These are phyloP conservation scores for Polyommatus icarus DNA, from an alignment of 2,888 invertebrate species.

Conservation along the genomic window DNA sequence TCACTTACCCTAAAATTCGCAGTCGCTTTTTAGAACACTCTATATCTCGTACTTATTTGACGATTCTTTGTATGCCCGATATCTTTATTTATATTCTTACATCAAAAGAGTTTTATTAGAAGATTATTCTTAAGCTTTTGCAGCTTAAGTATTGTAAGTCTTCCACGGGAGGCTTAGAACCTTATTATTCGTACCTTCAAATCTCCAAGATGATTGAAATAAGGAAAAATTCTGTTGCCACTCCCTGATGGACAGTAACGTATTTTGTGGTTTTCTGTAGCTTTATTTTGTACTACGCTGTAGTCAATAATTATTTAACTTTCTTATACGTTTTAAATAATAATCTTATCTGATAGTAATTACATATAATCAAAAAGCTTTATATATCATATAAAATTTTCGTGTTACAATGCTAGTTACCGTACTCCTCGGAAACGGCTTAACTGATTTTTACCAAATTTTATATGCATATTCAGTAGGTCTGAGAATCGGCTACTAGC, in stretches of 20 bases:
- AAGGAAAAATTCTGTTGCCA: neutral
- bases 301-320: neutral
- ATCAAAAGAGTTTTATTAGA: neutral
- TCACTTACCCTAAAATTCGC: neutral
- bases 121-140: constrained; percentile 13
- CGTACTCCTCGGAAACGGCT: too few species aligned
- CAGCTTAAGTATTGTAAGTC: constrained; percentile 6
- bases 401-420: too few species aligned
- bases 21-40: neutral
- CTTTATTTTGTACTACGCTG: neutral
- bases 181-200: neutral
- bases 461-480: too few species aligned
- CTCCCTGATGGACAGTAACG: neutral
- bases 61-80: constrained; percentile 25
- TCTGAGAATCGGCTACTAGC: too few species aligned
- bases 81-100: constrained; percentile 27
- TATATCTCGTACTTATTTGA: constrained; percentile 18
- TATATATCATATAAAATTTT: too few species aligned
- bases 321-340: too few species aligned
- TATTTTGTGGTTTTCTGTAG: neutral
- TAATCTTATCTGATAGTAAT: too few species aligned
- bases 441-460: too few species aligned
- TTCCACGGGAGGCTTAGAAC: neutral
- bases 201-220: neutral
- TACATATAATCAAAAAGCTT: too few species aligned